Conservation (phyloP, 2,797 vertebrate species). For the Vultur gryphus region DNA sequence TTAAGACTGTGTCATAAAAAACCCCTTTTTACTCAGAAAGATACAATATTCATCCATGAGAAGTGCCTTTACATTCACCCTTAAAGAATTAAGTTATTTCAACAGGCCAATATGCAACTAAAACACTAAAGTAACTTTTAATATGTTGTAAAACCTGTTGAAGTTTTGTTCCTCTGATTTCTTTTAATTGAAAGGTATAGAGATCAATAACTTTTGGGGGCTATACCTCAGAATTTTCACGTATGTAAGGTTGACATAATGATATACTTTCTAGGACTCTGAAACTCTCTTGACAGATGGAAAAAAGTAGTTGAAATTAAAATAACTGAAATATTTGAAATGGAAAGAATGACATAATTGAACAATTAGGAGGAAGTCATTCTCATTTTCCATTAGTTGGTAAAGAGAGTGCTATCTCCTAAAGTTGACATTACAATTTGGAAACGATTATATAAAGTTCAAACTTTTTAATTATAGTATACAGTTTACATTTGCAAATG, state of each 20-base stretch:
- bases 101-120: neutral
- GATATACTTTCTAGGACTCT: neutral
- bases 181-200: neutral
- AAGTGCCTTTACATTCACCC: neutral
- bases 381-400: neutral
- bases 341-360: neutral
- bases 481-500: neutral
- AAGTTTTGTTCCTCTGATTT: neutral
- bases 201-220: neutral
- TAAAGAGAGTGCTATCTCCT: neutral
- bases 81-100: neutral
- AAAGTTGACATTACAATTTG: neutral
- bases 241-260: neutral
- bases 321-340: neutral
- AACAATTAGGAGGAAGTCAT: neutral
- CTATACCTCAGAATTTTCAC: neutral
- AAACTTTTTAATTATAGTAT: neutral
- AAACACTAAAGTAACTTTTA: neutral
- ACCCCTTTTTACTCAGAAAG: accelerated
- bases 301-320: neutral
- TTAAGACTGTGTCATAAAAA: neutral
- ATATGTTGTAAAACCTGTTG: neutral
- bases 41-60: neutral
- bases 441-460: neutral
- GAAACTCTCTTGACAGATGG: neutral